Percentiles rank a stretch among this genome's conserved stretches.
phyloP scores from a whole-genome alignment of 2,113 vertebrate genomes.

The Crotalus viridis region DNA sequence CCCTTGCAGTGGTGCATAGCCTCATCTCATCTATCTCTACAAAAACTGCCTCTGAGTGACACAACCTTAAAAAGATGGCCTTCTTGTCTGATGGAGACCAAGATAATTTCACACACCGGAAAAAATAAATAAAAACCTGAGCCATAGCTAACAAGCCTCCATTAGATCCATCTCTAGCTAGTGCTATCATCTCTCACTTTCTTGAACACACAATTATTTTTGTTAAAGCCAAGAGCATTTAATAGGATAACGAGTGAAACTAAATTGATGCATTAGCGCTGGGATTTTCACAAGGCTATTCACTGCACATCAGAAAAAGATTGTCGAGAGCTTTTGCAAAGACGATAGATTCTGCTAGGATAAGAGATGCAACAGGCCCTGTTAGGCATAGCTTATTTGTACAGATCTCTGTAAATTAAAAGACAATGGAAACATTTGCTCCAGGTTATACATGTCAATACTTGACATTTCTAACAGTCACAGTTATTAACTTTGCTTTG shows the following conservation, averaged over 20 bases:
- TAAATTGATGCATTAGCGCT: slow-evolving; percentile 26
- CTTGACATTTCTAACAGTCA: neutral
- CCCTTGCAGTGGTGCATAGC: neutral
- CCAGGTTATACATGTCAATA: neutral
- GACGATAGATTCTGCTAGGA: neutral
- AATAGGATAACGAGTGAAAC: slow-evolving; percentile 24
- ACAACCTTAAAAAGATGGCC: neutral
- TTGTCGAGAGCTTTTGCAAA: neutral
- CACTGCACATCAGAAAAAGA: slow-evolving; percentile 1
- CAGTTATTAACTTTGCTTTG: neutral
- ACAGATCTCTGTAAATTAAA: neutral
- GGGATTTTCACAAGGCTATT: slow-evolving; percentile 23
- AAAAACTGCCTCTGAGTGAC: neutral
- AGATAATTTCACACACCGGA: neutral
- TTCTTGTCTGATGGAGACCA: neutral
- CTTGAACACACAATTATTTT: slow-evolving; percentile 28
- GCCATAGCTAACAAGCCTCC: neutral
- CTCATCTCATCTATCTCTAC: neutral
- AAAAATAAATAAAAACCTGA: neutral
- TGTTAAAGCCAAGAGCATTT: slow-evolving; percentile 33
- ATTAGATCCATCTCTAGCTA: neutral
- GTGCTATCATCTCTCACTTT: slow-evolving; percentile 13
- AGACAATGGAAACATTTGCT: neutral
- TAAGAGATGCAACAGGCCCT: neutral
- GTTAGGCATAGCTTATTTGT: neutral